Conservation (phyloP, 2,888 invertebrate genomes). For the Labia minor region DNA sequence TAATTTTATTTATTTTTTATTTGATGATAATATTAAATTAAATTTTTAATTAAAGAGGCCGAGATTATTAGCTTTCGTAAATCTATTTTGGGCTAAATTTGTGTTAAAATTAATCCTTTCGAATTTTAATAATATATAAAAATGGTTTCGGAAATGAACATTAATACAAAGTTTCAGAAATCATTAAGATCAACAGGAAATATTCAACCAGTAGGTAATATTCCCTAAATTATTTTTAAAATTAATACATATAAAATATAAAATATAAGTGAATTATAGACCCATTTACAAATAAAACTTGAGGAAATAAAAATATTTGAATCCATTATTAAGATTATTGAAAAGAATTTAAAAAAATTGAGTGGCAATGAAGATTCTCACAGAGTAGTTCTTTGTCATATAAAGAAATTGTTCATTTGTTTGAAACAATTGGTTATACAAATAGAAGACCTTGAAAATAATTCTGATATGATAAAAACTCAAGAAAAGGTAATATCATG, state of each 20-base stretch:
- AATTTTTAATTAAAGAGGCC: no score
- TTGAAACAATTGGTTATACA: background rate
- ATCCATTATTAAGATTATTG: background rate
- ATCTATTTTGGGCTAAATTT: no score
- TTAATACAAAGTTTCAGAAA: background rate
- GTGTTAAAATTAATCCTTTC: no score
- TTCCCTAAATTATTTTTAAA: background rate
- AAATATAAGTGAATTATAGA: background rate
- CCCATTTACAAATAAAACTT: background rate
- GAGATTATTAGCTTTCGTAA: no score
- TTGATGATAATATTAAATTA: no score
- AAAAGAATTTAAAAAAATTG: background rate
- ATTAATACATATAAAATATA: background rate
- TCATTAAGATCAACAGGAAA: background rate
- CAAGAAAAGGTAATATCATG: background rate
- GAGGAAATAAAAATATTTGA: background rate
- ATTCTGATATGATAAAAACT: background rate
- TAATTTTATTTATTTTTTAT: no score
- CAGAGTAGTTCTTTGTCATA: background rate
- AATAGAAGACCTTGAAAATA: background rate
- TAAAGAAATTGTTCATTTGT: background rate
- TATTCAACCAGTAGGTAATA: background rate
- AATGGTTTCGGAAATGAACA: no score
- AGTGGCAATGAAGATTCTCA: background rate
- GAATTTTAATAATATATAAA: no score